Evolutionary conservation across 2,888 invertebrate genomes (phyloP), one percentile per base, ranked within the genome.

Genomic region (Diloba caeruleocephala): DNA sequence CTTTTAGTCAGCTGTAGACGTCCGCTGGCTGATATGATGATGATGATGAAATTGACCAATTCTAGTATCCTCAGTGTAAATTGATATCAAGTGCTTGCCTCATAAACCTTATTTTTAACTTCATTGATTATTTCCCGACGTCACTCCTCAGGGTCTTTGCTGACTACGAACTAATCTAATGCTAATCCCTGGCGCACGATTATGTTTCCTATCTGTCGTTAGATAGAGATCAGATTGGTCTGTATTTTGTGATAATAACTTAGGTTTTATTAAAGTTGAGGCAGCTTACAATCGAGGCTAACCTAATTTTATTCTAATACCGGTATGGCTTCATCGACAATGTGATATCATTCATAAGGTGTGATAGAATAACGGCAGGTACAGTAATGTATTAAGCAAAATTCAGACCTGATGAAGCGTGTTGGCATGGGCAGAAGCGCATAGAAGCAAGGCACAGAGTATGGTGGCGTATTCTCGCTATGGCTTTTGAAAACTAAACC

Each of bases 81-180:
- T n/a, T n/a, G n/a, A 23, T 23, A 8, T 23, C 23, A 23, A 23
- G 23, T 23, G 8, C 6, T 0, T 9, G n/a, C 9, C 26, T 26
- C 10, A 26, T 19, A 23, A 9, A 5, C 39, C 39, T 41, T 46
- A 42, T 42, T 46, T 58, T 49, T 61, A 49, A 29, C 43, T 48
- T 21, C 29, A 45, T 65, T 59, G 43, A 65, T 57, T 64, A 65
- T 50, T 43, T 26, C n/a, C 14, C 65, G 66, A 65, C 66, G 49
- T 59, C 53, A 45, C 39, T 39, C 13, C 15, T 17, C 29, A 60
- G 43, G 61, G 54, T 54, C 49, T 46, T 39, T 25, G 36, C 28
- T 64, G 21, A 39, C 32, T 17, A 8, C 12, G 59, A 15, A 26
- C 17, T 65, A 65, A 49, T 58, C 50, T 65, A 2, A 19, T 15